phyloP scores from a whole-genome alignment of 2,888 invertebrate species.

The Halictus quadricinctus region DNA sequence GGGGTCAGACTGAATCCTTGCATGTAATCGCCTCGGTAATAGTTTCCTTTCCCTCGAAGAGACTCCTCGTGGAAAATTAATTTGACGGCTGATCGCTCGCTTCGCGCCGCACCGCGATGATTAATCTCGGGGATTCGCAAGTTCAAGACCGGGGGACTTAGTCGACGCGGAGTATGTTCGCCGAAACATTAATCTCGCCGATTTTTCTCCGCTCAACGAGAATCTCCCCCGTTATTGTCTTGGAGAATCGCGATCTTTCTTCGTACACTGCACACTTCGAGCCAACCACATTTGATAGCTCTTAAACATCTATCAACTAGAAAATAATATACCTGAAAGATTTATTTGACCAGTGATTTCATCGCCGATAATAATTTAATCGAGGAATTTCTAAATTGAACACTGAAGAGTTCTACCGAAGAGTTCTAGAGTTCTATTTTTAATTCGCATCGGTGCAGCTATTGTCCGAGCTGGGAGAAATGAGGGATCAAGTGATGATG shows the following conservation, averaged over 20 bases:
- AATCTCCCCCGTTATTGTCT: background rate
- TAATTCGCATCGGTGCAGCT: background rate
- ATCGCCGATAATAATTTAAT: background rate
- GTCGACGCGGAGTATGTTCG: background rate
- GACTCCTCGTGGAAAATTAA: slow-evolving; percentile 6
- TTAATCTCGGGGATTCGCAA: background rate
- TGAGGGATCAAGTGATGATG: background rate
- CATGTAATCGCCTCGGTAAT: background rate
- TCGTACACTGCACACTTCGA: too few species aligned
- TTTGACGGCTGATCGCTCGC: slow-evolving; percentile 7
- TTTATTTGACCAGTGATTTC: too few species aligned
- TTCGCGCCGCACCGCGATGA: background rate
- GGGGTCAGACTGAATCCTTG: background rate
- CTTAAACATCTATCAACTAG: too few species aligned
- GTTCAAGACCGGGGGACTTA: background rate
- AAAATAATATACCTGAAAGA: background rate
- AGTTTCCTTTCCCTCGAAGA: background rate
- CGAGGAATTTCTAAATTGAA: too few species aligned
- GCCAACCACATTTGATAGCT: too few species aligned
- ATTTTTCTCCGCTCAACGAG: background rate
- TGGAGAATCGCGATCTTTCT: too few species aligned
- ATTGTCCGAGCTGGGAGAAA: background rate
- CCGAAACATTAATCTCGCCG: background rate
- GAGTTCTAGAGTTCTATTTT: too few species aligned
- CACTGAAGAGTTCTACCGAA: too few species aligned